A percentile compares a stretch with the other conserved stretches of the same genome.
Evolutionary conservation across 2,888 invertebrate species (phyloP).

Genomic region (Hydropsyche betteni): DNA sequence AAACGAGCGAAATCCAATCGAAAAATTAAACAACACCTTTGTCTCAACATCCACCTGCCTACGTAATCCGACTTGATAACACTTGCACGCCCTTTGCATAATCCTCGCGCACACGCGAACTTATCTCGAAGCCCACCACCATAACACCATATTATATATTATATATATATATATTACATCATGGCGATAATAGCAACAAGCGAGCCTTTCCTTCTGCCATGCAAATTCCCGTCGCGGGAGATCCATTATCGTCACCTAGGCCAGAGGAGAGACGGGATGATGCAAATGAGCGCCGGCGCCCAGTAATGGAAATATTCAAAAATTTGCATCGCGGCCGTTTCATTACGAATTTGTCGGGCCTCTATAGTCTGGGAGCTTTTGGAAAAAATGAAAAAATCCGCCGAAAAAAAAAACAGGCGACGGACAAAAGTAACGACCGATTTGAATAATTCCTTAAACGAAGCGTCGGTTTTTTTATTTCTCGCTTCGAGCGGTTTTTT

Average conservation of each 20-base stretch:
- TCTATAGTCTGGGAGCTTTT: neutral
- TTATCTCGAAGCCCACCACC: too few relatives aligned
- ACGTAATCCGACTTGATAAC: too few relatives aligned
- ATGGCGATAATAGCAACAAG: too few relatives aligned
- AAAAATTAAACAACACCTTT: too few relatives aligned
- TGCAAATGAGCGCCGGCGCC: constrained; percentile 42
- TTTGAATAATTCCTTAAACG: constrained; percentile 46
- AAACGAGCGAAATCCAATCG: too few relatives aligned
- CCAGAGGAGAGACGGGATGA: constrained; percentile 22
- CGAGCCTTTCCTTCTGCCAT: too few relatives aligned
- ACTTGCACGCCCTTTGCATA: too few relatives aligned
- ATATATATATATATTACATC: too few relatives aligned
- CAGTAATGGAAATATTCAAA: constrained; percentile 45
- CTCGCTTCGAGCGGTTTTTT: constrained; percentile 15
- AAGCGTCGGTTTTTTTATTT: constrained; percentile 38
- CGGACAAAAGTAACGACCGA: constrained; percentile 24
- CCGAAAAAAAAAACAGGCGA: constrained; percentile 9
- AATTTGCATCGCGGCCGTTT: constrained; percentile 47
- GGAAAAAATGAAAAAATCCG: neutral
- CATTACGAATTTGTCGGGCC: constrained; percentile 46
- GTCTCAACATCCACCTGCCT: too few relatives aligned
- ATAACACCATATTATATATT: too few relatives aligned
- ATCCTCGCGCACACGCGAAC: too few relatives aligned
- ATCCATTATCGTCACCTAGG: constrained; percentile 43
- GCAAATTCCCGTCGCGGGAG: constrained; percentile 9